Conservation (phyloP, 2,113 vertebrate genomes). For the Triplophysa rosa region DNA sequence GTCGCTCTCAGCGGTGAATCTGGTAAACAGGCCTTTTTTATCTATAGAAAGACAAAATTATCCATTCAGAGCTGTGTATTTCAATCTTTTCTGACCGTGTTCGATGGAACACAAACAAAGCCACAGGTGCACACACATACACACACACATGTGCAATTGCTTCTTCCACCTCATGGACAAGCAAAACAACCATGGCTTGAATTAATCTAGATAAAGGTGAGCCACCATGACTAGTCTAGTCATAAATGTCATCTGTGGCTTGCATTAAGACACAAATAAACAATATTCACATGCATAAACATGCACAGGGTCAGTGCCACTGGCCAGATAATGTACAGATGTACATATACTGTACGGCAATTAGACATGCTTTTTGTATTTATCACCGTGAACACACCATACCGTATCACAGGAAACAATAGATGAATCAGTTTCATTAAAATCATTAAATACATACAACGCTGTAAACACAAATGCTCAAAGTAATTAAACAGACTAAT, state of each 20-base stretch:
- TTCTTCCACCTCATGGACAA: neutral
- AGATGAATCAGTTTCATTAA: too few relatives aligned
- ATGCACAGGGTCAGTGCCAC: neutral
- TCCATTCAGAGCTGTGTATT: neutral
- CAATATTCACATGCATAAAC: neutral
- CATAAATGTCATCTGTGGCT: neutral
- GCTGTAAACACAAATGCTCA: too few relatives aligned
- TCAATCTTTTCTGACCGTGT: neutral
- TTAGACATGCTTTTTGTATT: neutral
- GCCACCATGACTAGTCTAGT: neutral
- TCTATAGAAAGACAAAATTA: slow-evolving; percentile 23
- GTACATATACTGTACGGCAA: neutral
- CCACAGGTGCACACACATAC: slow-evolving; percentile 1
- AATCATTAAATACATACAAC: too few relatives aligned
- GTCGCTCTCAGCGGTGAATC: slow-evolving; percentile 6
- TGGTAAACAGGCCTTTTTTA: slow-evolving; percentile 19
- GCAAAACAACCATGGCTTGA: neutral
- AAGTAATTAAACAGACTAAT: too few relatives aligned
- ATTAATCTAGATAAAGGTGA: neutral
- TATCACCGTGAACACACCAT: neutral
- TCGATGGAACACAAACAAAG: slow-evolving; percentile 3
- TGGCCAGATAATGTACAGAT: neutral
- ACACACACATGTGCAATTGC: slow-evolving; percentile 1
- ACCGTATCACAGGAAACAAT: neutral
- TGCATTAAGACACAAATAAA: neutral